Evolutionary conservation across 1,140 invertebrate species (phyloP).

Genomic region (Hesperophylax magnus): DNA sequence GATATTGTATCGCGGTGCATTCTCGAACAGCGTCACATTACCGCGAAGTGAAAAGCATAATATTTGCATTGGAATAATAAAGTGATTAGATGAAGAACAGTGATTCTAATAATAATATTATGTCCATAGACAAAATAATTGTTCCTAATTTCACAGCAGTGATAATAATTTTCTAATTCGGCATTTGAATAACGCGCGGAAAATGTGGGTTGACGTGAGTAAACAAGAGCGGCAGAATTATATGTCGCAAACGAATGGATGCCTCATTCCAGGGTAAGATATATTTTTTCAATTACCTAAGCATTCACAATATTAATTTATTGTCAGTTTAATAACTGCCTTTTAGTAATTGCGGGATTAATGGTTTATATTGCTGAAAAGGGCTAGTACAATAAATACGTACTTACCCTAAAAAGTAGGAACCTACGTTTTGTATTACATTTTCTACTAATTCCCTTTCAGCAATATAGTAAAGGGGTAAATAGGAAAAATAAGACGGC

Average conservation of each 20-base stretch:
- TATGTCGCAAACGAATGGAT: constrained; percentile 54
- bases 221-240: constrained; percentile 56
- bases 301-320: not conserved
- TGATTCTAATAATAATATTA: constrained; percentile 22
- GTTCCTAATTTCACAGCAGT: constrained; percentile 4
- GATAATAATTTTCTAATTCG: constrained; percentile 1
- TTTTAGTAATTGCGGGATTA: not conserved
- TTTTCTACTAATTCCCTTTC: too few species aligned
- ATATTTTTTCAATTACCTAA: not conserved
- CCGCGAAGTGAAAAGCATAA: constrained; percentile 12
- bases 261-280: constrained; percentile 54
- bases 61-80: constrained; percentile 36
- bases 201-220: constrained; percentile 57
- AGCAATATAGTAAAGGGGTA: too few species aligned
- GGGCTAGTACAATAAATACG: not conserved
- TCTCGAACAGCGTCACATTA: not conserved
- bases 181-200: constrained; percentile 34
- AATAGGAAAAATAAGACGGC: too few species aligned
- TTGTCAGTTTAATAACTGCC: not conserved
- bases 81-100: not conserved
- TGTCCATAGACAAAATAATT: constrained; percentile 30
- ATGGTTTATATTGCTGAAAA: not conserved
- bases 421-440: too few species aligned
- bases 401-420: too few species aligned
- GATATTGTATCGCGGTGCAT: not conserved